These are phyloP conservation scores for Lepus americanus DNA, from an alignment of 2,113 vertebrate genomes.

Conservation along the genomic window DNA sequence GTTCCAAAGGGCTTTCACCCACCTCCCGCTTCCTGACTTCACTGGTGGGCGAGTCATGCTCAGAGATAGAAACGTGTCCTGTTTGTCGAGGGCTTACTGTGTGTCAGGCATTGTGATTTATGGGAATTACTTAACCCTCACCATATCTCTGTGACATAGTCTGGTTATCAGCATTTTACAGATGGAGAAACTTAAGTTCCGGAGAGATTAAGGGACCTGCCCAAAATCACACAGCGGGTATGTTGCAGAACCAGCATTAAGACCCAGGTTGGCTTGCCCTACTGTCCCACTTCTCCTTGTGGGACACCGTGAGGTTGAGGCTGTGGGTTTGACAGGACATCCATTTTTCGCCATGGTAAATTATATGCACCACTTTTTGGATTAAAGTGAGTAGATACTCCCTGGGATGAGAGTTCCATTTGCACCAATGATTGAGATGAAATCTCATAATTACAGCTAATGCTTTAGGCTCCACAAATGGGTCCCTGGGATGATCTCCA, in stretches of 20 bases:
- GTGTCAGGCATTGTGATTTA: background rate
- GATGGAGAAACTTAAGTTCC: constrained; percentile 37
- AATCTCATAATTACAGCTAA: background rate
- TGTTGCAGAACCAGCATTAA: background rate
- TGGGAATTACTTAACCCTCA: background rate
- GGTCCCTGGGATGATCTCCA: background rate
- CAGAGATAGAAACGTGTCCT: background rate
- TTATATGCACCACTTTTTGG: background rate
- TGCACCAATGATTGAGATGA: background rate
- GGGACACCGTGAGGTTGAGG: background rate
- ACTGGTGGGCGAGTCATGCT: background rate
- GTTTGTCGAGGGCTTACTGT: background rate
- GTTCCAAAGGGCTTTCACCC: background rate
- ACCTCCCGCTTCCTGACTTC: background rate
- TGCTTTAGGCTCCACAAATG: background rate
- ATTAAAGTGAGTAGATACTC: background rate
- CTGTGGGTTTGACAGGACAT: background rate
- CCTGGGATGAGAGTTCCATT: background rate
- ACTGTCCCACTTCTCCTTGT: background rate
- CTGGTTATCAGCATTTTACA: constrained; percentile 60
- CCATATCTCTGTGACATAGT: background rate
- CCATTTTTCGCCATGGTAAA: constrained; percentile 29
- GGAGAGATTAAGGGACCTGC: constrained; percentile 43
- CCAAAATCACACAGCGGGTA: constrained; percentile 43
- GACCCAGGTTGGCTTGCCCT: background rate